Conservation (phyloP, 2,888 invertebrate species). For the Polyommatus iphigenia region DNA sequence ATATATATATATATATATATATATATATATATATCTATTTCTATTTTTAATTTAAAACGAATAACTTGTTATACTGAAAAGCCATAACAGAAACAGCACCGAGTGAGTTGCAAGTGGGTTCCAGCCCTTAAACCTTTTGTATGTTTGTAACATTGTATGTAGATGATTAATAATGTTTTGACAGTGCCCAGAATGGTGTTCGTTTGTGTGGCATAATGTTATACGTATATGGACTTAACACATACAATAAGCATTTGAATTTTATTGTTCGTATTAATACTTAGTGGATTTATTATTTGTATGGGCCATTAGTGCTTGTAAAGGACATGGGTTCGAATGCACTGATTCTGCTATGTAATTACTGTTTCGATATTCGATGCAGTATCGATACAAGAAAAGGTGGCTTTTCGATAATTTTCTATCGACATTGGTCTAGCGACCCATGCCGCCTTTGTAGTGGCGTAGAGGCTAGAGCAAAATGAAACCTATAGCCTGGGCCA, state of each 20-base stretch:
- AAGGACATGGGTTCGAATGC: background rate
- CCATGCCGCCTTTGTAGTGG: no score
- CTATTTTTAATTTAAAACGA: no score
- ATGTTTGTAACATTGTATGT: conserved; percentile 9
- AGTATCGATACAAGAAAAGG: no score
- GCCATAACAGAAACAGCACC: background rate
- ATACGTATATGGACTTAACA: background rate
- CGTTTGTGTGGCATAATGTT: background rate
- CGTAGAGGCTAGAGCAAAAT: no score
- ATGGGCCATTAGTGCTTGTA: background rate
- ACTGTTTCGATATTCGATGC: no score
- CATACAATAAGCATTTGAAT: conserved; percentile 6
- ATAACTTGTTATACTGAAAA: no score
- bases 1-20: no score
- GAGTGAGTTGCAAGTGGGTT: background rate
- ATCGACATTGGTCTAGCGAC: no score
- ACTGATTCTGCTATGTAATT: no score
- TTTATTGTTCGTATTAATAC: background rate
- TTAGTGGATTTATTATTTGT: background rate
- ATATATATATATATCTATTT: no score
- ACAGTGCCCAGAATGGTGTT: background rate
- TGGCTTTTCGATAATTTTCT: no score
- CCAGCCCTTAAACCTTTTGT: background rate
- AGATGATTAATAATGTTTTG: conserved; percentile 17
- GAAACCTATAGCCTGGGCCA: no score